phyloP scores from a whole-genome alignment of 2,888 invertebrate genomes.

The Synanthedon myopaeformis region DNA sequence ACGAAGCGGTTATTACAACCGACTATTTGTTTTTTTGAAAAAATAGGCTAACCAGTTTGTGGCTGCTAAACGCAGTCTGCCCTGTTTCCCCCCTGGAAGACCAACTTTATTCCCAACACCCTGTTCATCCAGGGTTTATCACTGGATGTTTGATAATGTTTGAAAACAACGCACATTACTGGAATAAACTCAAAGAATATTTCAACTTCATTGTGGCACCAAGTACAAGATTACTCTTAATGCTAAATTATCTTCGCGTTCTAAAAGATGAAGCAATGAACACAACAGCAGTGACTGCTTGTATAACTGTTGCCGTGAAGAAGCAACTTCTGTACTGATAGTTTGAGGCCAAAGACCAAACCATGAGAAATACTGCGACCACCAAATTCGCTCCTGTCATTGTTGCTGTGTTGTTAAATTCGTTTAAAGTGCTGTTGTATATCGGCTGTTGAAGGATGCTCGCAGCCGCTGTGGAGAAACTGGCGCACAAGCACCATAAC shows the following conservation, averaged over 20 bases:
- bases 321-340: constrained; percentile 52
- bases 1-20: too few relatives aligned
- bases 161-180: too few relatives aligned
- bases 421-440: constrained; percentile 51
- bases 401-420: constrained; percentile 58
- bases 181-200: too few relatives aligned
- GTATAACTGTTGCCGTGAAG: constrained; percentile 43
- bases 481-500: constrained; percentile 56
- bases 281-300: constrained; percentile 38
- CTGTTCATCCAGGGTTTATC: too few relatives aligned
- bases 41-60: too few relatives aligned
- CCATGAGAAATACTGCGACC: constrained; percentile 42
- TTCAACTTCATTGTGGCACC: too few relatives aligned
- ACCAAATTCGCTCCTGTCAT: constrained; percentile 49
- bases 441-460: constrained; percentile 51
- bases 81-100: too few relatives aligned
- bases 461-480: constrained; percentile 46
- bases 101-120: too few relatives aligned
- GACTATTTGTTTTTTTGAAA: too few relatives aligned
- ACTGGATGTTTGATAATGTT: too few relatives aligned
- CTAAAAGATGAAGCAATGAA: constrained; percentile 50
- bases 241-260: constrained; percentile 28
- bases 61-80: too few relatives aligned
- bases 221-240: not conserved
- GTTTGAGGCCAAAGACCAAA: constrained; percentile 43